Base-by-base conservation (phyloP, 2,888 invertebrate species). In the Stenolophus ochropezus region DNA sequence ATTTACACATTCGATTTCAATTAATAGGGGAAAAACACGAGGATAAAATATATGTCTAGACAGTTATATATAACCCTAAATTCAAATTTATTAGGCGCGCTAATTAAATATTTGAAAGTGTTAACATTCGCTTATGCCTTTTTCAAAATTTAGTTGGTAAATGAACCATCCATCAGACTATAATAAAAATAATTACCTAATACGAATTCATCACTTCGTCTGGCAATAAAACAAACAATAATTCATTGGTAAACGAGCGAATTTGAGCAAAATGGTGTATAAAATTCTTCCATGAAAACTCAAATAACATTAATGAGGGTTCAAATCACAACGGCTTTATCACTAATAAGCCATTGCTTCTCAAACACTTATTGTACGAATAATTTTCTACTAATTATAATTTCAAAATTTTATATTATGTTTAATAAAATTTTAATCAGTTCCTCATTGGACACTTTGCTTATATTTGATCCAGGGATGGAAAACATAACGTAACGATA, bases 161-260 rank as follows among this genome's bases (percentile, higher is more conserved):
- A 69, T 69, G 65, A 18, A 18, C 16, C 65, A 69, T 69, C 65
- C 65, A 69, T 69, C 65, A 69, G 33, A 18, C 47, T 47, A 23
- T 49, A 73, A 73, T 73, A 73, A 73, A 73, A 73, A 49, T 73
- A 73, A 73, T 73, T 73, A 49, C 73, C 23, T 73, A 49, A 73
- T 73, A 21, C 73, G n/a, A 21, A 73, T 73, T 21, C 47, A 73
- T 73, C 73, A 49, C 20, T 6, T n/a, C n/a, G 20, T 16, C 23
- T 49, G 49, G 20, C 20, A 73, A 73, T 73, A 73, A 73, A 73
- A 73, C 73, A 73, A 73, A 49, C 23, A 11, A 73, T 49, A 73
- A 47, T 49, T 73, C 49, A 73, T 73, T 6, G 20, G 20, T n/a
- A 21, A n/a, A 6, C 20, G 49, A 47, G 49, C 14, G 20, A 21